These are phyloP conservation scores for Dicycla oo DNA, from an alignment of 2,888 invertebrate genomes.

Conservation along the genomic window DNA sequence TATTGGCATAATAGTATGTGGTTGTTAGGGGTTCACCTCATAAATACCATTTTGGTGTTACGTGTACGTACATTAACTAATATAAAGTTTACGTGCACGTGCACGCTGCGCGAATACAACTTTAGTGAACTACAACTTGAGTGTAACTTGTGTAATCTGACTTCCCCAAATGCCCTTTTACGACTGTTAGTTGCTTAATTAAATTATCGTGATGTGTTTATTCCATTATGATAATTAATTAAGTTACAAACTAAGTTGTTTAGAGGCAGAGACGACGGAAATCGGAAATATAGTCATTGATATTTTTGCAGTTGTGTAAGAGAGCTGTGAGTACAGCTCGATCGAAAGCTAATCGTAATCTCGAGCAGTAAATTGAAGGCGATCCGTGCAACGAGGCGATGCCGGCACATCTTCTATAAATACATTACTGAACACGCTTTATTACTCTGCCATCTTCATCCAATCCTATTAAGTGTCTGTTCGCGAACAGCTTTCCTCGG, in stretches of 20 bases:
- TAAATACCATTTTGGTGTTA: slow-evolving; percentile 55
- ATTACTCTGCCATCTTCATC: slow-evolving; percentile 88
- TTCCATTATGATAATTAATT: slow-evolving; percentile 80
- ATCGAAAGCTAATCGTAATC: slow-evolving; percentile 81
- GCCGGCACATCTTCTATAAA: slow-evolving; percentile 85
- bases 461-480: slow-evolving; percentile 89
- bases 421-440: slow-evolving; percentile 89
- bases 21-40: slow-evolving; percentile 42
- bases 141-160: slow-evolving; percentile 62
- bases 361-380: slow-evolving; percentile 82
- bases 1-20: slow-evolving; percentile 47
- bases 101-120: slow-evolving; percentile 53
- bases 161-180: slow-evolving; percentile 71
- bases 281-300: slow-evolving; percentile 60
- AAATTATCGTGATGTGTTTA: slow-evolving; percentile 79
- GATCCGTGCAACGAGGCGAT: slow-evolving; percentile 79
- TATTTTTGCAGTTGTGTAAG: slow-evolving; percentile 60
- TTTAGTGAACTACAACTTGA: slow-evolving; percentile 57
- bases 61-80: slow-evolving; percentile 50
- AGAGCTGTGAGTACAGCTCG: slow-evolving; percentile 62
- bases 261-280: slow-evolving; percentile 51
- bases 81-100: slow-evolving; percentile 61
- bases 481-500: slow-evolving; percentile 81
- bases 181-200: slow-evolving; percentile 76
- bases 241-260: slow-evolving; percentile 71